A percentile compares a stretch with the other conserved stretches of the same genome.
phyloP scores from a whole-genome alignment of 2,888 invertebrate genomes.

The Caenorhabditis uteleia region DNA sequence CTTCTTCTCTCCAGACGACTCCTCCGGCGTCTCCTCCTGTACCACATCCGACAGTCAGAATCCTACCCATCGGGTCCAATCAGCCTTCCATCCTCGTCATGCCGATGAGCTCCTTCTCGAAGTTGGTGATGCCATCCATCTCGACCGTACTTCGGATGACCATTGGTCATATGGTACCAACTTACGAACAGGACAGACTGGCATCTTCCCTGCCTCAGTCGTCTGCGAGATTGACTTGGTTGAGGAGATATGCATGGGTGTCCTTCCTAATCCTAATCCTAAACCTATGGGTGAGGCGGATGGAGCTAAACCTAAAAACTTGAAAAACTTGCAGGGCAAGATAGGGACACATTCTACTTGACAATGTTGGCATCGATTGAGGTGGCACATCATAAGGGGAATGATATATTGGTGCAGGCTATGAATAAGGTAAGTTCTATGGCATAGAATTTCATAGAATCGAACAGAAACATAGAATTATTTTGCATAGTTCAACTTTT shows the following conservation, averaged over 20 bases:
- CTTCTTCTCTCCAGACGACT: slow-evolving; percentile 62
- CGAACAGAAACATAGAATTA: neutral
- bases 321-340: slow-evolving; percentile 33
- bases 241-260: slow-evolving; percentile 80
- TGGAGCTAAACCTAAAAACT: neutral
- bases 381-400: slow-evolving; percentile 94
- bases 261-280: slow-evolving; percentile 39
- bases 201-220: slow-evolving; percentile 95
- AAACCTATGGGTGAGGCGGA: slow-evolving; percentile 41
- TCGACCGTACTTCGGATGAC: slow-evolving; percentile 85
- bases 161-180: slow-evolving; percentile 98
- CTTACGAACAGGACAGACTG: slow-evolving; percentile 87
- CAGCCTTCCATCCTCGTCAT: slow-evolving; percentile 85
- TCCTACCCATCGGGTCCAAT: slow-evolving; percentile 77
- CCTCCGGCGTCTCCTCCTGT: slow-evolving; percentile 67
- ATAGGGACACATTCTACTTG: slow-evolving; percentile 73
- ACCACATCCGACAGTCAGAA: slow-evolving; percentile 60
- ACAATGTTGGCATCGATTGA: slow-evolving; percentile 96
- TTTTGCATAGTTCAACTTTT: neutral
- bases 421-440: slow-evolving; percentile 67
- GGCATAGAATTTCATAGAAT: too few relatives aligned
- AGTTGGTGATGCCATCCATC: slow-evolving; percentile 95
- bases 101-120: slow-evolving; percentile 85
- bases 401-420: slow-evolving; percentile 78
- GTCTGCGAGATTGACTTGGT: slow-evolving; percentile 95